Conservation (phyloP, 1,140 invertebrate genomes). For the Asbolus verrucosus region DNA sequence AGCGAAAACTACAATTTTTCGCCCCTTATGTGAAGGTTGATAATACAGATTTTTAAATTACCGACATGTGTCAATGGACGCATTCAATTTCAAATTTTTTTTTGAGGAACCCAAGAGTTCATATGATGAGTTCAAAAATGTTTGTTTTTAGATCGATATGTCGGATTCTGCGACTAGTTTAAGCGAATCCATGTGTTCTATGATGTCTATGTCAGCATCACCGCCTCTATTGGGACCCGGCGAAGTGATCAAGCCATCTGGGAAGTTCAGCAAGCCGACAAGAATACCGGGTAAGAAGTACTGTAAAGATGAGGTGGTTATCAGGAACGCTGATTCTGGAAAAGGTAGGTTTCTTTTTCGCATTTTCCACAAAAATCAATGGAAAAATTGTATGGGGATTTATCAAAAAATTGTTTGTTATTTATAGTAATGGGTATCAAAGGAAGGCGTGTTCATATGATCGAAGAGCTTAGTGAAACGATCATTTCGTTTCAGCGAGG, state of each 20-base stretch:
- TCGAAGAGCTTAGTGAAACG: conserved; percentile 96
- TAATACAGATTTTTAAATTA: too few relatives aligned
- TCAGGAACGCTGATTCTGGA: conserved; percentile 92
- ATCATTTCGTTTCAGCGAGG: conserved; percentile 99
- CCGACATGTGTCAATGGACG: too few relatives aligned
- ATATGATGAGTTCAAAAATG: too few relatives aligned
- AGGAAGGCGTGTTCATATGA: conserved; percentile 95
- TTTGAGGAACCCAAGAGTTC: too few relatives aligned
- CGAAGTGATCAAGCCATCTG: conserved; percentile 87
- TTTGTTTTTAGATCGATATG: conserved; percentile 59
- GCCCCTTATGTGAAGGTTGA: too few relatives aligned
- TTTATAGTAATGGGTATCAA: conserved; percentile 97
- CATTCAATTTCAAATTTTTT: too few relatives aligned
- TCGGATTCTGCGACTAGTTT: conserved; percentile 59
- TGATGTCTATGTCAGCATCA: conserved; percentile 65
- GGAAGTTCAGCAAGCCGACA: conserved; percentile 89
- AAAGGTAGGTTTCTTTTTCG: conserved; percentile 87
- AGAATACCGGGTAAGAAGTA: conserved; percentile 92
- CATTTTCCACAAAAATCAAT: conserved; percentile 18
- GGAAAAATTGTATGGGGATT: not conserved
- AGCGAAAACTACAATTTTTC: too few relatives aligned
- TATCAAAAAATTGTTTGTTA: conserved; percentile 47
- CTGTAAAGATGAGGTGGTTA: conserved; percentile 93
- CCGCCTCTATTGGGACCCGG: conserved; percentile 77
- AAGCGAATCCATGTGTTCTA: conserved; percentile 59